phyloP scores from a whole-genome alignment of 2,113 vertebrate genomes.

The Fukomys damarensis region DNA sequence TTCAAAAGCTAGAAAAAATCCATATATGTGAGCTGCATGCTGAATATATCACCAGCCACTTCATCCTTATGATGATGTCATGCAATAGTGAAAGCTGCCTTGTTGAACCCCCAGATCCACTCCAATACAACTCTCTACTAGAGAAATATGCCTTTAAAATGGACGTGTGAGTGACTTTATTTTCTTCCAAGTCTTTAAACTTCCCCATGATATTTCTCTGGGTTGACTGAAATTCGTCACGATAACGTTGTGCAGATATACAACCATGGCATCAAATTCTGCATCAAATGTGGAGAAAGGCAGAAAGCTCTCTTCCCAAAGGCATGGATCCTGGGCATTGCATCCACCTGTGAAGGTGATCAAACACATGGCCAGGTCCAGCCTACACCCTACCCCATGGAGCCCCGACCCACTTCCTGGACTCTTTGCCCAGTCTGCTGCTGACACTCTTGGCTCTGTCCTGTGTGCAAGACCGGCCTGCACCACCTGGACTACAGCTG shows the following conservation, averaged over 20 bases:
- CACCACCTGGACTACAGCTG: neutral
- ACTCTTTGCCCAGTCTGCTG: neutral
- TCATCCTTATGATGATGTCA: neutral
- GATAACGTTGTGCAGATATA: neutral
- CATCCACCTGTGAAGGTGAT: neutral
- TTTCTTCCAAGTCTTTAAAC: neutral
- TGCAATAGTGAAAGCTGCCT: neutral
- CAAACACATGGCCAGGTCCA: neutral
- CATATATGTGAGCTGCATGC: constrained; percentile 95
- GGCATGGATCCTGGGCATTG: neutral
- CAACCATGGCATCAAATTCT: neutral
- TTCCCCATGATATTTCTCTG: neutral
- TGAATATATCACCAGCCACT: neutral
- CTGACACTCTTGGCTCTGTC: neutral
- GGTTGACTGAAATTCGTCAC: neutral
- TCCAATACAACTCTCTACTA: neutral
- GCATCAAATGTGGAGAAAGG: neutral
- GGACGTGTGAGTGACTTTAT: neutral
- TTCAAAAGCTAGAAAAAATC: constrained; percentile 98
- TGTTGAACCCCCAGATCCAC: neutral
- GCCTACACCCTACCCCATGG: neutral
- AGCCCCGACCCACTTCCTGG: neutral
- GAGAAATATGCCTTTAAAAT: neutral
- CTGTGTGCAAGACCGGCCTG: neutral
- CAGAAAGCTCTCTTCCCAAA: neutral